These are phyloP conservation scores for Mormyrus lacerda DNA, from an alignment of 2,113 vertebrate species.

Conservation along the genomic window DNA sequence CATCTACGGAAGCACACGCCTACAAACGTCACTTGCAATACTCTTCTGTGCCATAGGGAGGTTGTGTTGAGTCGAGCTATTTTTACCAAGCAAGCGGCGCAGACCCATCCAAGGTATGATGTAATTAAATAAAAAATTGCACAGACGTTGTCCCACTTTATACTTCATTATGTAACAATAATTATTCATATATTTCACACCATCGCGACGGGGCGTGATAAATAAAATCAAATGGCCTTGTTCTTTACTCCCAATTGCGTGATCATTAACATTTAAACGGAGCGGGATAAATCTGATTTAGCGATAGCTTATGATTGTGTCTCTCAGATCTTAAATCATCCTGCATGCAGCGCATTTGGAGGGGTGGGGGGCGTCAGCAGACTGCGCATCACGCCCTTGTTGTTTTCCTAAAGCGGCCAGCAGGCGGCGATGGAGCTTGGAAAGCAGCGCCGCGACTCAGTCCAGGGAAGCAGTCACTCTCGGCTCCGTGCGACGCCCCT, in stretches of 20 bases:
- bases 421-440: slow-evolving; percentile 7
- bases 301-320: background rate
- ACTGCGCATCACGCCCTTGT: slow-evolving; percentile 2
- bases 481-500: background rate
- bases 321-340: background rate
- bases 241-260: background rate
- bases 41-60: slow-evolving; percentile 25
- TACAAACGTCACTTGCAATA: slow-evolving; percentile 11
- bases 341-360: background rate
- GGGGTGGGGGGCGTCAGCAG: background rate
- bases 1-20: background rate
- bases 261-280: background rate
- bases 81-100: background rate
- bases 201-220: background rate
- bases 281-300: background rate
- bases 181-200: background rate
- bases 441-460: background rate
- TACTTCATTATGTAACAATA: background rate
- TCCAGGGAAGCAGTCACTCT: background rate
- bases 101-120: slow-evolving; percentile 27
- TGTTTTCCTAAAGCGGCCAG: background rate
- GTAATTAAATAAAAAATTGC: slow-evolving; percentile 43
- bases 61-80: slow-evolving; percentile 11
- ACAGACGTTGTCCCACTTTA: background rate
- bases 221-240: background rate